Percentiles rank a stretch among this genome's conserved stretches.
Evolutionary conservation across 2,113 vertebrate species (phyloP).

Genomic region (Neogale vison): DNA sequence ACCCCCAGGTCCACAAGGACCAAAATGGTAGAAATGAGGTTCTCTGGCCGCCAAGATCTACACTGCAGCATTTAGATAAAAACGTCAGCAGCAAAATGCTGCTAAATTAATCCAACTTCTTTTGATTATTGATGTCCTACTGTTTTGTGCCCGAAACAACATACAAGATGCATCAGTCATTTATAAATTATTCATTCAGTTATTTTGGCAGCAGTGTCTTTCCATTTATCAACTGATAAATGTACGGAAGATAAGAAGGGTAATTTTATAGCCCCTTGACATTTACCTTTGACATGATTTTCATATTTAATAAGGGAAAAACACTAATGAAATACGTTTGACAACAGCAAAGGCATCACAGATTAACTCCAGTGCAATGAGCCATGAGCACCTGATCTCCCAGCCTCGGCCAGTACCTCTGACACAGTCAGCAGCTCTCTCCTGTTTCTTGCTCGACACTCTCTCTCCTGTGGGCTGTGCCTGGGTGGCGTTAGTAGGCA

Average conservation of each 20-base stretch:
- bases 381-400: not conserved
- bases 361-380: not conserved
- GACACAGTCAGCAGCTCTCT: not conserved
- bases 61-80: conserved; percentile 85
- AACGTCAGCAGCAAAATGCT: conserved; percentile 85
- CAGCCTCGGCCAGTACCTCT: not conserved
- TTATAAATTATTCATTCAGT: conserved; percentile 91
- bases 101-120: conserved; percentile 89
- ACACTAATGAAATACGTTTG: conserved; percentile 79
- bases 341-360: conserved; percentile 65
- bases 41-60: conserved; percentile 46
- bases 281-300: conserved; percentile 90
- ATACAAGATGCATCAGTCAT: conserved; percentile 87
- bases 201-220: conserved; percentile 89
- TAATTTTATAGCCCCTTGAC: conserved; percentile 87
- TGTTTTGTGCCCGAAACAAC: conserved; percentile 90
- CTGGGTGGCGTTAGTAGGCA: not conserved
- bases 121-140: conserved; percentile 92
- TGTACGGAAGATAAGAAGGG: conserved; percentile 85
- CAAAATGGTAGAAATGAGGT: conserved; percentile 52
- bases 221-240: conserved; percentile 90
- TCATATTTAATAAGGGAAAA: conserved; percentile 87
- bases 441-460: not conserved
- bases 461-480: not conserved
- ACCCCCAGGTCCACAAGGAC: conserved; percentile 39